Conservation (phyloP, 2,888 invertebrate genomes). For the Dynastes hyllus region DNA sequence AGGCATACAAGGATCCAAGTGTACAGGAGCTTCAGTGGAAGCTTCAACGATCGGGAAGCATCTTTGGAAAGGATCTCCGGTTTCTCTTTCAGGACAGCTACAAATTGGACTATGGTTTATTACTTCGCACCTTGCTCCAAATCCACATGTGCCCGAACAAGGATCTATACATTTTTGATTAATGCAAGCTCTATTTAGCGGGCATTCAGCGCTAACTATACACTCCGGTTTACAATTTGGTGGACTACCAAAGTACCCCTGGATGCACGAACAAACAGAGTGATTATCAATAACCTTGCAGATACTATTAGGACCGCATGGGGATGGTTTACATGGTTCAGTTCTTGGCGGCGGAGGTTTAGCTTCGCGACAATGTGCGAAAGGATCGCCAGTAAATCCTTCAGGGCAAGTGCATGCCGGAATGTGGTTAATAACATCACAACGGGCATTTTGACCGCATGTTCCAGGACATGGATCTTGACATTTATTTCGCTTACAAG, state of each 20-base stretch:
- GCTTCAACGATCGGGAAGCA: constrained; percentile 74
- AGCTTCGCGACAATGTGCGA: constrained; percentile 68
- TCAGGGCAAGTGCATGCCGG: constrained; percentile 82
- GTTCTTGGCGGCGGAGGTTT: constrained; percentile 59
- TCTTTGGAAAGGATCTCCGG: constrained; percentile 87
- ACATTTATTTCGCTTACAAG: constrained; percentile 81
- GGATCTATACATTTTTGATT: constrained; percentile 75
- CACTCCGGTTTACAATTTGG: constrained; percentile 75
- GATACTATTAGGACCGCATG: constrained; percentile 75
- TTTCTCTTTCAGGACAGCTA: constrained; percentile 74
- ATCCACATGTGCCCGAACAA: constrained; percentile 74
- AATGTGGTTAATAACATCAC: constrained; percentile 82
- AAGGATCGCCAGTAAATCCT: constrained; percentile 81
- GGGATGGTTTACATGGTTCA: constrained; percentile 72
- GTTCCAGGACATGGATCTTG: constrained; percentile 81
- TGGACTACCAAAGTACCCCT: constrained; percentile 74
- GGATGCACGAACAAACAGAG: constrained; percentile 73
- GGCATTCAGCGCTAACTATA: constrained; percentile 73
- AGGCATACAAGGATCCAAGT: constrained; percentile 80
- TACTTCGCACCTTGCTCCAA: constrained; percentile 73
- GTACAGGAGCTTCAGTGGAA: constrained; percentile 67
- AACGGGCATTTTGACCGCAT: constrained; percentile 81
- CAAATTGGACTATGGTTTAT: constrained; percentile 75
- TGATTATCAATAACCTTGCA: constrained; percentile 73
- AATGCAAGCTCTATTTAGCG: constrained; percentile 72